Percentiles rank a stretch among this genome's conserved stretches.
phyloP scores from a whole-genome alignment of 2,888 invertebrate genomes.

The Cecidostiba fungosa region DNA sequence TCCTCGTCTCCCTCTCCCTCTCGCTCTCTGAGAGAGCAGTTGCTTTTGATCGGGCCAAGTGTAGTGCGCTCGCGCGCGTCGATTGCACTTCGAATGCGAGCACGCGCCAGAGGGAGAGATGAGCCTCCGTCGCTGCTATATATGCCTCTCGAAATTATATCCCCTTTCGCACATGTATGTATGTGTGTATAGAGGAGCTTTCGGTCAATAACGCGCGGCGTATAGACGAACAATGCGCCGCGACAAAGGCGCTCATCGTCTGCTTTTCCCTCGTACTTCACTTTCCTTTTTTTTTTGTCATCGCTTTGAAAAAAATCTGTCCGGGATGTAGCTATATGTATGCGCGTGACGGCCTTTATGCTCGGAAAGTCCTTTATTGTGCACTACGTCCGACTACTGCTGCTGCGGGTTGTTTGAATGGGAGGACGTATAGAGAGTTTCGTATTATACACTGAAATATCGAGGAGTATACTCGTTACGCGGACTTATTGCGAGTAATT shows the following conservation, averaged over 20 bases:
- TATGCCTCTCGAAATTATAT: conserved; percentile 52
- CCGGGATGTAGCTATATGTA: background rate
- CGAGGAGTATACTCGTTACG: too few relatives aligned
- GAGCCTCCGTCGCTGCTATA: background rate
- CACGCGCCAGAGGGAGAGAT: conserved; percentile 22
- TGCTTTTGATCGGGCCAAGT: conserved; percentile 40
- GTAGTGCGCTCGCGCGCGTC: conserved; percentile 23
- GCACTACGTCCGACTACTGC: background rate
- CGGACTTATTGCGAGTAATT: background rate
- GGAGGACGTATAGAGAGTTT: too few relatives aligned
- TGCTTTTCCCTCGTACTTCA: background rate
- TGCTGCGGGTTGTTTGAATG: background rate
- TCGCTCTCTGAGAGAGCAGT: background rate
- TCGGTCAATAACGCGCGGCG: conserved; percentile 49
- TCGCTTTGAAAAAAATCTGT: conserved; percentile 13
- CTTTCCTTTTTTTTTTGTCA: conserved; percentile 28
- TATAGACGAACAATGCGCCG: background rate
- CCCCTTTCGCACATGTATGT: background rate
- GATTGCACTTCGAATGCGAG: conserved; percentile 44
- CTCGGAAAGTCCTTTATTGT: background rate
- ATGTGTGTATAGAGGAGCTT: background rate
- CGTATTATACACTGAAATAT: background rate
- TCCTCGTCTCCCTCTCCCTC: background rate
- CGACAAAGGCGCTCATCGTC: conserved; percentile 44
- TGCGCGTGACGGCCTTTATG: background rate